Conservation (phyloP, 2,113 vertebrate species). For the Progne subis region DNA sequence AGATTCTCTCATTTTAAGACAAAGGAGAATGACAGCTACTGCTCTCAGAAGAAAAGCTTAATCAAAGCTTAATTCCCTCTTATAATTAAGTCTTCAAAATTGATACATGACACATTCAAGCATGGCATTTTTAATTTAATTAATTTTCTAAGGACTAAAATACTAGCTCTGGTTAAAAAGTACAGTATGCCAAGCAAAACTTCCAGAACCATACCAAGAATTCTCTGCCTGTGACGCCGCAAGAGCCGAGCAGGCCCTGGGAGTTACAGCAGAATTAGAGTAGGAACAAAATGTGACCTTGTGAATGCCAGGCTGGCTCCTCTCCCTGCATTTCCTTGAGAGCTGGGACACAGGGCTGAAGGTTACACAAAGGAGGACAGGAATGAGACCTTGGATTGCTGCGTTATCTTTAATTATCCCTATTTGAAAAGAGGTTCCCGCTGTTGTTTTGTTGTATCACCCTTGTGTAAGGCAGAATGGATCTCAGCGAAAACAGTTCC, state of each 20-base stretch:
- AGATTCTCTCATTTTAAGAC: slow-evolving; percentile 18
- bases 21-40: slow-evolving; percentile 13
- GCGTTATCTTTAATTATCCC: not conserved
- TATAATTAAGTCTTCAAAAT: slow-evolving; percentile 64
- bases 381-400: not conserved
- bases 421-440: not conserved
- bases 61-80: slow-evolving; percentile 57
- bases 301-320: not conserved
- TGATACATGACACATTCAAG: slow-evolving; percentile 52
- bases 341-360: not conserved
- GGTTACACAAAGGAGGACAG: not conserved
- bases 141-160: slow-evolving; percentile 41
- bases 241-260: not conserved
- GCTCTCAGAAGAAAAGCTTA: slow-evolving; percentile 54
- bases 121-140: slow-evolving; percentile 52
- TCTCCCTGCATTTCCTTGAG: not conserved
- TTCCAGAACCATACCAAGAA: not conserved
- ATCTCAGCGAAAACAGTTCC: not conserved
- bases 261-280: fast-evolving
- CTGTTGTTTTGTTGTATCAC: not conserved
- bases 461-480: not conserved
- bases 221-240: not conserved
- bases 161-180: not conserved
- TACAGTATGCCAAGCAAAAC: not conserved
- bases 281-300: not conserved